Conservation (phyloP, 2,113 vertebrate genomes). For the Chamaea fasciata region DNA sequence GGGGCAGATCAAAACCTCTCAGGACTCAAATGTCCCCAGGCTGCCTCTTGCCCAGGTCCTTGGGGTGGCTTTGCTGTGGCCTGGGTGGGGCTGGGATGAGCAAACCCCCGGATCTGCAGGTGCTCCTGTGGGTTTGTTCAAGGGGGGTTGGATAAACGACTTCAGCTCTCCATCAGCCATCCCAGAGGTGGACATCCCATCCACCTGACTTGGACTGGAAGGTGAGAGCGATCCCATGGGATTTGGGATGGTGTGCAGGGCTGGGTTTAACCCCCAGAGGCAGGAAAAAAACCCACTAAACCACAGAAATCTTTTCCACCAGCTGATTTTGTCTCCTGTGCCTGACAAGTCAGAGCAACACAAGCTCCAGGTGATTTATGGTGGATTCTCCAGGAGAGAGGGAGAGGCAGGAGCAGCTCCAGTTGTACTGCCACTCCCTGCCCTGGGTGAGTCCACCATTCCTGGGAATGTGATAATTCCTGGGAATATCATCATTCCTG, state of each 20-base stretch:
- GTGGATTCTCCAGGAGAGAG: neutral
- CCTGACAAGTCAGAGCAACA: neutral
- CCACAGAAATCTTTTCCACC: neutral
- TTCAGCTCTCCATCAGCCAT: neutral
- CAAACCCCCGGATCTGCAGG: accelerated
- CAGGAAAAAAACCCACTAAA: accelerated
- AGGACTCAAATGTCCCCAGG: neutral
- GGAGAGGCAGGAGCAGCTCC: neutral
- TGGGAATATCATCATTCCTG: too few species aligned
- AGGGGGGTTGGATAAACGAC: accelerated
- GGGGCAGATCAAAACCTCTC: neutral
- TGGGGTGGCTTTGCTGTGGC: neutral
- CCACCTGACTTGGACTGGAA: accelerated
- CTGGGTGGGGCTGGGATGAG: neutral
- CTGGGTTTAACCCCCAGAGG: neutral
- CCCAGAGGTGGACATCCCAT: too few species aligned
- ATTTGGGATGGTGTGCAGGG: neutral
- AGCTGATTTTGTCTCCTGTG: neutral
- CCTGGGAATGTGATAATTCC: too few species aligned
- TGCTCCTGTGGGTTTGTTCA: neutral
- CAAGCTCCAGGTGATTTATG: neutral
- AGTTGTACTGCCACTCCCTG: accelerated
- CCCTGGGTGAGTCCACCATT: neutral
- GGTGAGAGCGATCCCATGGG: neutral
- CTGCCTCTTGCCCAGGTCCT: neutral